Evolutionary conservation across 2,888 invertebrate species (phyloP), one percentile per base, ranked within the genome.

Genomic region (Schizotus pectinicornis): DNA sequence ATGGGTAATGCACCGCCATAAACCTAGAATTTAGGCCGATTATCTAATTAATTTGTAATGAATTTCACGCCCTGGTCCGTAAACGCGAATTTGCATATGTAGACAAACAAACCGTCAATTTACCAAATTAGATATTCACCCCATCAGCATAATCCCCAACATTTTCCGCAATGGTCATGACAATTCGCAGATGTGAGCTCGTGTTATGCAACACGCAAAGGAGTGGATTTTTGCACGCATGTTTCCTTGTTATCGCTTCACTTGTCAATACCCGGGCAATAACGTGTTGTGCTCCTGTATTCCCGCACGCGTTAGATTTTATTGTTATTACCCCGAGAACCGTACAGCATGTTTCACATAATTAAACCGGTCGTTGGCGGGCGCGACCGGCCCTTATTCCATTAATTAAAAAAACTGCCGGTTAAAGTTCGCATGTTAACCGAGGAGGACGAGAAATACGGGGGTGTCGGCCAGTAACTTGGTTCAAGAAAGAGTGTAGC

Each of bases 401-500:
- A 37, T n/a, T 11, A 43, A 33, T 30, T 32, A n/a, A 36, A 31
- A 43, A 53, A 52, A 53, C 30, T 36, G 11, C 32, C 41, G 41
- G 35, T 47, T 54, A 49, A 49, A 49, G 30, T 42, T 49, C 43
- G 14, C 43, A 34, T 39, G 39, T 56, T 48, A 33, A 56, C 30
- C 38, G 52, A 35, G 36, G 46, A 47, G 52, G 33, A 13, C 22
- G 41, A 43, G 34, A 59, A 45, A 49, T 50, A 59, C 54, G 45
- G 51, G 50, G 49, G 47, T 61, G 63, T 61, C 54, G 50, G 54
- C 47, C 54, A 59, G 61, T 61, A 61, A 56, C 43, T 58, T 36
- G 49, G 45, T 56, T 60, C 48, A 52, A 52, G 56, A 65, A 63
- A 67, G 63, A 67, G 67, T 65, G 67, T 63, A 65, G 67, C 68